These are phyloP conservation scores for Naso thynnoides DNA, from an alignment of 2,797 vertebrate species.

Conservation along the genomic window DNA sequence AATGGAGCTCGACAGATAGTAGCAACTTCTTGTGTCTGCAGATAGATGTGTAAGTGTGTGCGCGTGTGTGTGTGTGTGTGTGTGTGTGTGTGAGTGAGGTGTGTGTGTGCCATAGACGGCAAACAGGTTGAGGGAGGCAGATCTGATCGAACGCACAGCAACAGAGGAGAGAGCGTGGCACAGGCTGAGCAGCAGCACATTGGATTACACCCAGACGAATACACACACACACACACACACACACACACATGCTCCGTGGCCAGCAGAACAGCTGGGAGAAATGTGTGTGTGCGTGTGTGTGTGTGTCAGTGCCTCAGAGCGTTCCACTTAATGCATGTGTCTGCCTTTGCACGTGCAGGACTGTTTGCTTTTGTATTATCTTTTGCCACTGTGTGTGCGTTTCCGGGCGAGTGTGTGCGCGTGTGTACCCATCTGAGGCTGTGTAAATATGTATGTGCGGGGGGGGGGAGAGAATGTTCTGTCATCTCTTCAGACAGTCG, in stretches of 20 bases:
- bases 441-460: slow-evolving; percentile 66
- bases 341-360: slow-evolving; percentile 70
- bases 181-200: slow-evolving; percentile 81
- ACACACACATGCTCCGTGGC: slow-evolving; percentile 49
- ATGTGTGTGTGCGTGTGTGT: slow-evolving; percentile 58
- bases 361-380: slow-evolving; percentile 72
- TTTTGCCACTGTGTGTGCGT: slow-evolving; percentile 36
- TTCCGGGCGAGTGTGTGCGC: background rate
- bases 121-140: slow-evolving; percentile 86
- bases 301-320: slow-evolving; percentile 61
- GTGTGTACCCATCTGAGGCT: slow-evolving; percentile 37
- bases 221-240: slow-evolving; percentile 67
- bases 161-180: slow-evolving; percentile 83
- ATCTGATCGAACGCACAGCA: slow-evolving; percentile 88
- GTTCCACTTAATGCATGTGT: slow-evolving; percentile 64
- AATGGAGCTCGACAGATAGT: slow-evolving; percentile 59
- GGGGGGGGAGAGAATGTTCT: slow-evolving; percentile 54
- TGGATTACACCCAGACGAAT: slow-evolving; percentile 77
- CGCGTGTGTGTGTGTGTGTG: slow-evolving; percentile 50
- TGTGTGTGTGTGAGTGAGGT: slow-evolving; percentile 47
- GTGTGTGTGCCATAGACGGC: slow-evolving; percentile 71
- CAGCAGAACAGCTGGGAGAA: slow-evolving; percentile 81
- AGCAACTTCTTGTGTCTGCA: slow-evolving; percentile 49
- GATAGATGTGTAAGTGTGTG: slow-evolving; percentile 2
- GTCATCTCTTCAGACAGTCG: slow-evolving; percentile 65